Percentiles rank a stretch among this genome's conserved stretches.
phyloP scores from a whole-genome alignment of 1,140 invertebrate species.

The Solenopsis invicta region DNA sequence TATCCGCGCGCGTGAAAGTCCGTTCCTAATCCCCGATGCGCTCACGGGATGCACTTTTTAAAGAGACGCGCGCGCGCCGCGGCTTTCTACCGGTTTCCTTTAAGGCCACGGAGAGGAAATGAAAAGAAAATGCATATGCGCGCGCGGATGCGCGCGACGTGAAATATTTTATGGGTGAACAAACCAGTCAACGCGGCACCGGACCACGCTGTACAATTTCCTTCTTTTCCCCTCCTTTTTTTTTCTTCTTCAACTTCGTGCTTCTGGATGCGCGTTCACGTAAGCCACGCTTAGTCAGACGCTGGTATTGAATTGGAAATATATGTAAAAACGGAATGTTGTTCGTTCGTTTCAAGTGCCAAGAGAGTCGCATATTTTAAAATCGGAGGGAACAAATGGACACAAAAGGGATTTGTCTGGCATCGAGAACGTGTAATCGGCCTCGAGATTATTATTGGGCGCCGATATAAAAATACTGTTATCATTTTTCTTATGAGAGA shows the following conservation, averaged over 20 bases:
- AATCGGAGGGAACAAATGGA: neutral
- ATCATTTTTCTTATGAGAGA: too few relatives aligned
- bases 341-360: neutral
- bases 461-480: neutral
- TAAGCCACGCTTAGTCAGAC: neutral
- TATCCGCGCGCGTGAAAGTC: constrained; percentile 72
- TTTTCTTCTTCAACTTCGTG: neutral
- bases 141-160: neutral
- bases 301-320: constrained; percentile 23
- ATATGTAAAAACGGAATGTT: constrained; percentile 1
- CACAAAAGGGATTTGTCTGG: neutral
- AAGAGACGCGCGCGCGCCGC: constrained; percentile 49
- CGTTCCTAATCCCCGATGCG: constrained; percentile 69
- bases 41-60: constrained; percentile 71
- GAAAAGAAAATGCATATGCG: constrained; percentile 47
- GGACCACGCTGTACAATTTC: neutral
- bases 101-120: constrained; percentile 36
- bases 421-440: neutral
- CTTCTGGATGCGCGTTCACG: constrained; percentile 2
- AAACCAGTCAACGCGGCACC: constrained; percentile 22
- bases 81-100: constrained; percentile 76
- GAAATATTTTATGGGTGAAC: constrained; percentile 25
- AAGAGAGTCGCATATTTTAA: neutral
- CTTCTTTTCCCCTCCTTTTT: neutral
- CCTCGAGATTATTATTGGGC: neutral